Evolutionary conservation across 2,113 vertebrate species (phyloP).

Genomic region (Ciconia maguari): DNA sequence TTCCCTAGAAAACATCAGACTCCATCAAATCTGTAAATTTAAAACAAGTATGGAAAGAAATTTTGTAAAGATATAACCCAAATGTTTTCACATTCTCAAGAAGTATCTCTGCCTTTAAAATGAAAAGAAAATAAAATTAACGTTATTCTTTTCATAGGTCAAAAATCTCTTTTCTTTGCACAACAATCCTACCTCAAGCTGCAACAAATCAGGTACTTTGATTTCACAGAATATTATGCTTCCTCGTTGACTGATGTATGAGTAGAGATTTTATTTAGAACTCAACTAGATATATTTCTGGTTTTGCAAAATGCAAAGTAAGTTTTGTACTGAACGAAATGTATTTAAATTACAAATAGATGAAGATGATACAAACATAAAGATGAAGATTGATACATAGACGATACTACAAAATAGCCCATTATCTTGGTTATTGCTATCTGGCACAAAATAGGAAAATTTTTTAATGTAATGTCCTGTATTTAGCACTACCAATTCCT

Average conservation of each 20-base stretch:
- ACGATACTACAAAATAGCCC: neutral
- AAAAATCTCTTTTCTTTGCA: neutral
- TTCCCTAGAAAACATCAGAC: neutral
- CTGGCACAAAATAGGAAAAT: neutral
- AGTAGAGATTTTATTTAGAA: neutral
- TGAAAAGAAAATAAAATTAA: neutral
- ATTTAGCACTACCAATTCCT: neutral
- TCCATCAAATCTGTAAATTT: neutral
- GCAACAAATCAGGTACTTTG: neutral
- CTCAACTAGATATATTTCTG: neutral
- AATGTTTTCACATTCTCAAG: neutral
- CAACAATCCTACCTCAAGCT: neutral
- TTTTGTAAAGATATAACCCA: neutral
- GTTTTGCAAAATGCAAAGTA: neutral
- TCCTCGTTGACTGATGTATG: neutral
- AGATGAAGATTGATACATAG: neutral
- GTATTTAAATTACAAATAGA: neutral
- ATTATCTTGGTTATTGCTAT: neutral
- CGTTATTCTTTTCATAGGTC: neutral
- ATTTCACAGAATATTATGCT: neutral
- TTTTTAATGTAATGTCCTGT: neutral
- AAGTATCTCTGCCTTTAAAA: neutral
- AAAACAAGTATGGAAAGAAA: neutral
- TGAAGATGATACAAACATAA: neutral
- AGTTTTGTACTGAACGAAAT: neutral